Percentiles rank a stretch among this genome's conserved stretches.
Conservation (phyloP, 2,113 vertebrate species). For the Pelecanus crispus region DNA sequence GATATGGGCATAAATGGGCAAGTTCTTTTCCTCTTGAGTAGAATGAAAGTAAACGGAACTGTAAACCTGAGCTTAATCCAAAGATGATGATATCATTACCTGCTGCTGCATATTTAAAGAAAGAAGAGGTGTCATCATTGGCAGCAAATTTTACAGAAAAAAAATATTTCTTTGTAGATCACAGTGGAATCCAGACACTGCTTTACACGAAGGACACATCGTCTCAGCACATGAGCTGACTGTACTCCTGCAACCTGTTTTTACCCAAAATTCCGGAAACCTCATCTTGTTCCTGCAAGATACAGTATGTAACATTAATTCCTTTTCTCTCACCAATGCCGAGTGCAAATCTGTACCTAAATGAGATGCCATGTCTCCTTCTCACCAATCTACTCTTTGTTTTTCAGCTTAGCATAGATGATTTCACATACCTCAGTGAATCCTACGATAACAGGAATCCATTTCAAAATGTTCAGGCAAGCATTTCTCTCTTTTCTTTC, state of each 20-base stretch:
- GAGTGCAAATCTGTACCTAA: background rate
- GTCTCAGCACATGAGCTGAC: constrained; percentile 17
- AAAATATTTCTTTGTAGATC: constrained; percentile 46
- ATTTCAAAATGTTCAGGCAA: constrained; percentile 69
- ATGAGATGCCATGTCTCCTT: background rate
- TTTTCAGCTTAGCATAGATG: constrained; percentile 62
- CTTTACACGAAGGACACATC: constrained; percentile 38
- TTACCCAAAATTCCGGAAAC: constrained; percentile 15
- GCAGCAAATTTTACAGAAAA: background rate
- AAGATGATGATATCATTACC: background rate
- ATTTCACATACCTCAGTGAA: constrained; percentile 59
- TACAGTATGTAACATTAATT: background rate
- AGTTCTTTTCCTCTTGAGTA: background rate
- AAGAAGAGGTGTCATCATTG: background rate
- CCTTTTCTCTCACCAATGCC: background rate
- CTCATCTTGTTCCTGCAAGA: constrained; percentile 60
- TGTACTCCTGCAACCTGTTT: background rate
- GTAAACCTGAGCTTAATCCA: background rate
- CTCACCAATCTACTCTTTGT: constrained; percentile 27
- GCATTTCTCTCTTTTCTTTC: constrained; percentile 9
- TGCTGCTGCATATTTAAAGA: background rate
- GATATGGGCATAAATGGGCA: background rate
- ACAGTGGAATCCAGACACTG: constrained; percentile 23
- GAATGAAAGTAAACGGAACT: background rate
- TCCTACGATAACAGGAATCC: constrained; percentile 43